phyloP scores from a whole-genome alignment of 2,888 invertebrate species.

The Patella caerulea region DNA sequence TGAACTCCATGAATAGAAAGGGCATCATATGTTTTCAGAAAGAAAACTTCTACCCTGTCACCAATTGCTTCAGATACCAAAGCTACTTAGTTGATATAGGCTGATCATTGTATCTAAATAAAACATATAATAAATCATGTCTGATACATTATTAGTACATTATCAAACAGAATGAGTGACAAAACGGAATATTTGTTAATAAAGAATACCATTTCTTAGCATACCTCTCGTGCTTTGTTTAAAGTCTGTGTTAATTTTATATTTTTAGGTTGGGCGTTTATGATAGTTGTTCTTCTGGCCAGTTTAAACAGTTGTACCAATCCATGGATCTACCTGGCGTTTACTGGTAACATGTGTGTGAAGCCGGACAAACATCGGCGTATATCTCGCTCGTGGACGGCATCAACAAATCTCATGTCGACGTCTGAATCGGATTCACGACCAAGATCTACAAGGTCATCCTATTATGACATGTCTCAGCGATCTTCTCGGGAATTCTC shows the following conservation, averaged over 20 bases:
- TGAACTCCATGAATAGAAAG: too few relatives aligned
- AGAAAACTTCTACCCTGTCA: too few relatives aligned
- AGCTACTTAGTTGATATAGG: too few relatives aligned
- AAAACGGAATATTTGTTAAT: too few relatives aligned
- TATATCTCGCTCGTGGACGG: slow-evolving; percentile 36
- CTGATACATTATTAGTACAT: too few relatives aligned
- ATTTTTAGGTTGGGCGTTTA: slow-evolving; percentile 57
- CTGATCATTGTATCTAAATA: too few relatives aligned
- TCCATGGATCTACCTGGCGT: slow-evolving; percentile 75
- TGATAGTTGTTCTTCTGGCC: slow-evolving; percentile 62
- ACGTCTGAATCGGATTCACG: slow-evolving; percentile 26
- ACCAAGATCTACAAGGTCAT: slow-evolving; percentile 15
- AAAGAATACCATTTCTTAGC: too few relatives aligned
- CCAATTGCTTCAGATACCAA: too few relatives aligned
- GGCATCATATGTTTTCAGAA: too few relatives aligned
- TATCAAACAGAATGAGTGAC: too few relatives aligned
- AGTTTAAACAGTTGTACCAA: slow-evolving; percentile 81
- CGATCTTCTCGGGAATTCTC: slow-evolving; percentile 23
- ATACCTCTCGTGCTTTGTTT: neutral
- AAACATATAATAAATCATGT: too few relatives aligned
- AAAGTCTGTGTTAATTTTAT: neutral
- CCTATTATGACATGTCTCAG: slow-evolving; percentile 29
- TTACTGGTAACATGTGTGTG: slow-evolving; percentile 68
- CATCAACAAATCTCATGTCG: slow-evolving; percentile 39
- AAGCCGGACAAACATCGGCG: slow-evolving; percentile 20